Base-by-base conservation (phyloP, 2,888 invertebrate species). In the Cheilosia grossa region DNA sequence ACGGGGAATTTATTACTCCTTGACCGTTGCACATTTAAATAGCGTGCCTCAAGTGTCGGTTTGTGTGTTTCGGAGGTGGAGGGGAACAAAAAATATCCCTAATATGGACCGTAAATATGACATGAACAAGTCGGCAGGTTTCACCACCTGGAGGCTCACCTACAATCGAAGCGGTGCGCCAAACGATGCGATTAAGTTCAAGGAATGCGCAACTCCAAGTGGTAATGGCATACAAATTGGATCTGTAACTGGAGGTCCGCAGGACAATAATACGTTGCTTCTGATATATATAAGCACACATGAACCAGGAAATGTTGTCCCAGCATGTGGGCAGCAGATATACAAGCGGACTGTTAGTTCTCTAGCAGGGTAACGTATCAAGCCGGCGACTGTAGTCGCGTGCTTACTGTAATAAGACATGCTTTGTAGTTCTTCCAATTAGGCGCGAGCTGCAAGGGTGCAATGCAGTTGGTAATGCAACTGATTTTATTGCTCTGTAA, bases 1-100 rank as follows among this genome's bases (percentile, higher is more conserved):
- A 24, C 66, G 21, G 33, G 66, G 77, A 82, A 82, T 82, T 82
- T 77, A 82, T 82, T 49, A 59, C 78, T 77, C 63, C 58, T 47
- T 54, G 59, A 47, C 40, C 6, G 21, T 24, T 53, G 72, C 59
- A 67, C 33, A 51, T 72, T 77, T 77, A 66, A 72, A 77, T 72
- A 47, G 77, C 17, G n/a, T 27, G 49, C 49, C 27, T 59, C 59
- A 44, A 72, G 33, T 53, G 54, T 37, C 27, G 17, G 21, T 10
- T 37, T n/a, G 19, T 44, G 40, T 30, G 37, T 49, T 4, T 49
- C 5, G 13, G 13, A 15, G 21, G 24, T 0, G 15, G 5, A 4
- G 19, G 13, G 4, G 33, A 10, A 17, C 6, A 59, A 59, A 69
- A 69, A 58, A 24, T 24, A 21, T 47, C 24, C 79, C 72, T 42